Evolutionary conservation across 1,140 invertebrate species (phyloP), one percentile per base, ranked within the genome.

Genomic region (Caerostris extrusa): DNA sequence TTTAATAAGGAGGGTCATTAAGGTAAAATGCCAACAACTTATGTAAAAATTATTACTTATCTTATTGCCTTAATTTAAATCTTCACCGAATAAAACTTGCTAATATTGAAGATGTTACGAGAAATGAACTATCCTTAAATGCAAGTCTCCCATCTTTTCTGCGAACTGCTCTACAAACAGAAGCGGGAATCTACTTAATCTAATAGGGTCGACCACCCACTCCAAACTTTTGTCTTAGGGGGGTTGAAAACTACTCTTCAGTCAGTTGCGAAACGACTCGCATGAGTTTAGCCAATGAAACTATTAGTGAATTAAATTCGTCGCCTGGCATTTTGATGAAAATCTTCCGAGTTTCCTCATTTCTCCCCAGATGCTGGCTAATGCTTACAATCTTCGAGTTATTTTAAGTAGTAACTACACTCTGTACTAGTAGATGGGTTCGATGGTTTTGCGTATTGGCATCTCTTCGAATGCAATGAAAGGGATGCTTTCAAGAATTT

Each of bases 261-360:
- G 82, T 17, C 56, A 58, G 82, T 85, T 57, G 17, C n/a, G 82
- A 56, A 12, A 34, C 82, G 17, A 17, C 82, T 82, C 17, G 17
- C 55, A 50, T 5, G 55, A 85, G 53, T 58, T 34, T 85, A 85
- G 82, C 55, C 55, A 58, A 58, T 85, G 82, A 85, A 85, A 58
- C 82, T 58, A 85, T 85, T 85, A 77, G 71, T 17, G 71, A 77
- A 77, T 77, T 77, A 77, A 77, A 77, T 77, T 77, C 71, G 10
- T 50, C 71, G 71, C 71, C 34, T 77, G 34, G 3, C 71, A 34
- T 77, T 77, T 14, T 3, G 50, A 77, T 34, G 34, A 34, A 34
- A 34, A 34, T 34, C 34, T 34, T 77, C 3, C 34, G 69, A 77
- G 10, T 77, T 12, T 53, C 6, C 34, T 53, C 71, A 12, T 77